These are phyloP conservation scores for Pangasius macronema DNA, from an alignment of 2,797 vertebrate genomes.

Conservation along the genomic window DNA sequence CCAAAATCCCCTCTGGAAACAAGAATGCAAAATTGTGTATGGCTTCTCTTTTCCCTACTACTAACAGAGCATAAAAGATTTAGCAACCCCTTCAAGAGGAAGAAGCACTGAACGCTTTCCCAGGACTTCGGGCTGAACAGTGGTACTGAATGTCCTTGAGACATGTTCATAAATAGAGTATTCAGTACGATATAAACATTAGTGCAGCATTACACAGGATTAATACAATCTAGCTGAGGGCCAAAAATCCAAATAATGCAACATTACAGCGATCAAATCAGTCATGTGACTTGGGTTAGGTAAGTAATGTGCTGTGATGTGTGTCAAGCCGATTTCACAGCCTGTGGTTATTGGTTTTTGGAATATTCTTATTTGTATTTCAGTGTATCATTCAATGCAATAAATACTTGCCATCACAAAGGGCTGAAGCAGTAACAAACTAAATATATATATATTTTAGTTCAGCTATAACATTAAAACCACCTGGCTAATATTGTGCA, in stretches of 20 bases:
- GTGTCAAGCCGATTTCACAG: slow-evolving; percentile 19
- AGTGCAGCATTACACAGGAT: slow-evolving; percentile 25
- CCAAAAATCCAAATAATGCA: slow-evolving; percentile 15
- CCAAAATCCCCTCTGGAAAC: slow-evolving; percentile 69
- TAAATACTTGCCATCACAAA: not conserved
- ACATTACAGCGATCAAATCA: slow-evolving; percentile 6
- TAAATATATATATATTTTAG: not conserved
- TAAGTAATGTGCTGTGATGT: slow-evolving; percentile 2
- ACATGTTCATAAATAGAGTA: slow-evolving; percentile 38
- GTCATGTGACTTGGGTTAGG: slow-evolving; percentile 17
- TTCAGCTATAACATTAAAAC: too few relatives aligned
- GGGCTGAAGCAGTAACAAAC: not conserved
- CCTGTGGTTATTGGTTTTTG: slow-evolving; percentile 1
- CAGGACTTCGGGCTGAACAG: slow-evolving; percentile 19
- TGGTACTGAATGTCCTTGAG: slow-evolving; percentile 26
- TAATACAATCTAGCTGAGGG: slow-evolving; percentile 26
- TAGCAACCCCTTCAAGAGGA: slow-evolving; percentile 53
- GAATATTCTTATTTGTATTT: not conserved
- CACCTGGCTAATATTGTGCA: too few relatives aligned
- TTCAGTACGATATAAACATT: slow-evolving; percentile 36
- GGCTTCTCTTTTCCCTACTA: slow-evolving; percentile 60
- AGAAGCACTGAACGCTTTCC: slow-evolving; percentile 43
- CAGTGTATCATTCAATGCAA: too few relatives aligned
- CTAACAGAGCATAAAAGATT: slow-evolving; percentile 75
- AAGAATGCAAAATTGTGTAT: slow-evolving; percentile 55